Percentiles rank a stretch among this genome's conserved stretches.
Conservation (phyloP, 2,888 invertebrate species). For the Volucella bombylans region DNA sequence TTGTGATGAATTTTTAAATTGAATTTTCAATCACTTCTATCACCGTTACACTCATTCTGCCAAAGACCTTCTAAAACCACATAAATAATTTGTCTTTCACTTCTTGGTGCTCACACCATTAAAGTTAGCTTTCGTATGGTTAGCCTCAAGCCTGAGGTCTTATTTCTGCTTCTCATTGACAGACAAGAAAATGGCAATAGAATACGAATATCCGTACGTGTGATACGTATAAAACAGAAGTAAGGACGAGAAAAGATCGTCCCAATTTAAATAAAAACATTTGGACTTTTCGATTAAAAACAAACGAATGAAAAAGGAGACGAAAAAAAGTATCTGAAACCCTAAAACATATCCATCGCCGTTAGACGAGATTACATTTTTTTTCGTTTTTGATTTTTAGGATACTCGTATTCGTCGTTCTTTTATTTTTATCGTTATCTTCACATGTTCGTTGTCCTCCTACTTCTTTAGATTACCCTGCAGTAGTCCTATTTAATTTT, state of each 20-base stretch:
- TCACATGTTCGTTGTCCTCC: neutral
- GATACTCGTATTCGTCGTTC: constrained; percentile 8
- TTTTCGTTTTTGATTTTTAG: neutral
- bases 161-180: constrained; percentile 16
- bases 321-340: constrained; percentile 17
- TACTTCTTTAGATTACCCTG: neutral
- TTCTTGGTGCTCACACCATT: constrained; percentile 18
- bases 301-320: neutral
- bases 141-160: neutral
- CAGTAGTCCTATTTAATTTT: constrained; percentile 49
- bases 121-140: constrained; percentile 10
- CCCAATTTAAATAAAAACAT: constrained; percentile 47
- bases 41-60: neutral
- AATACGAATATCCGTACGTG: neutral
- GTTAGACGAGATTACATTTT: constrained; percentile 37
- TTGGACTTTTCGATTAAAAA: constrained; percentile 42
- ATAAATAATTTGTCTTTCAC: constrained; percentile 39
- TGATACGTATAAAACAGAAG: neutral
- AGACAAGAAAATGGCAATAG: neutral
- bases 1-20: constrained; percentile 41
- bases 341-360: constrained; percentile 51
- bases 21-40: constrained; percentile 29
- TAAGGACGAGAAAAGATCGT: constrained; percentile 7
- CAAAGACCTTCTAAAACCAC: constrained; percentile 1
- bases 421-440: constrained; percentile 26